These are phyloP conservation scores for Pseudomyrmex dendroicus DNA, from an alignment of 1,140 invertebrate species.

Conservation along the genomic window DNA sequence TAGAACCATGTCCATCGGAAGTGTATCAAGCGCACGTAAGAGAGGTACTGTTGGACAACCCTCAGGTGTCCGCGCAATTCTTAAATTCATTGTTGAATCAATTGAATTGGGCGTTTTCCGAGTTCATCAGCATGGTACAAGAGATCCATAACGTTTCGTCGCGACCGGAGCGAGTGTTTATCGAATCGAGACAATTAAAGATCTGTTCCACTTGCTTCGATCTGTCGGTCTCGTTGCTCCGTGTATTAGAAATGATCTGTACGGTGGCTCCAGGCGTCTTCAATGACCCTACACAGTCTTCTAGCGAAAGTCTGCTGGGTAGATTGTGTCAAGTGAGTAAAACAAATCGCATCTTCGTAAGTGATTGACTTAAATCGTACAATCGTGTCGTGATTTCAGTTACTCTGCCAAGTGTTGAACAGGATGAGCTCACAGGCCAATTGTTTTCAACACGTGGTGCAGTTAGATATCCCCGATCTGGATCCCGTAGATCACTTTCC, in stretches of 20 bases:
- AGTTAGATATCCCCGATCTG: slow-evolving; percentile 89
- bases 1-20: slow-evolving; percentile 88
- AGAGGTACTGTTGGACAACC: slow-evolving; percentile 84
- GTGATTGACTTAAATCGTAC: not conserved
- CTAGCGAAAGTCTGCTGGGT: slow-evolving; percentile 88
- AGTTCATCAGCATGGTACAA: slow-evolving; percentile 94
- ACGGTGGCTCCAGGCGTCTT: slow-evolving; percentile 88
- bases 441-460: slow-evolving; percentile 89
- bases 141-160: slow-evolving; percentile 87
- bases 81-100: slow-evolving; percentile 93
- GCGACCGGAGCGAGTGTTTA: slow-evolving; percentile 89
- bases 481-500: slow-evolving; percentile 91
- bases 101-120: slow-evolving; percentile 95
- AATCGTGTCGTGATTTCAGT: slow-evolving; percentile 75
- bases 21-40: slow-evolving; percentile 86
- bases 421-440: slow-evolving; percentile 89
- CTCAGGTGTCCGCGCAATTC: slow-evolving; percentile 86
- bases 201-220: slow-evolving; percentile 94
- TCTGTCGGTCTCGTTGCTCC: slow-evolving; percentile 88
- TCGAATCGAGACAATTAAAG: slow-evolving; percentile 92
- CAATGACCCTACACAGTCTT: slow-evolving; percentile 86
- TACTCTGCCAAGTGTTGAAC: slow-evolving; percentile 90
- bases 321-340: slow-evolving; percentile 88
- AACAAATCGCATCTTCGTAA: not conserved
- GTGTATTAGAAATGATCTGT: slow-evolving; percentile 93